Evolutionary conservation across 2,888 invertebrate genomes (phyloP), one percentile per base, ranked within the genome.

Genomic region (Glyphotaelius pellucidus): DNA sequence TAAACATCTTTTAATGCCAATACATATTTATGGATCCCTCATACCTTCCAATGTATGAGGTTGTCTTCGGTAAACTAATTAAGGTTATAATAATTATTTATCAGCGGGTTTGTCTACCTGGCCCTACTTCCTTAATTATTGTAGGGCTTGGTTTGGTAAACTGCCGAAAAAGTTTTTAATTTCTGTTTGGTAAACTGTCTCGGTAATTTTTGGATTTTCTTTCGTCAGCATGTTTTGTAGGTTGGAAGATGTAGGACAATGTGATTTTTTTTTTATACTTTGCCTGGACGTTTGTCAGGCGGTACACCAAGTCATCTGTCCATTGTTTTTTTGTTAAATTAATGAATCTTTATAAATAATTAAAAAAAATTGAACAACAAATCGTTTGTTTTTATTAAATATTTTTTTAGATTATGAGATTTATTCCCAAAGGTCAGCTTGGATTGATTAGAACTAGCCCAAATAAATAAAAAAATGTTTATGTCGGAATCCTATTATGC

Each of bases 181-280:
- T n/a, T 67, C 67, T 67, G 9, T 67, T 67, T n/a, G 7, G 67
- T 67, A 67, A 67, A 67, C 7, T 67, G 67, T 25, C 67, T 67
- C 67, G 52, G 52, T 52, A 52, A 52, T 67, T 31, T 87, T 52
- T 52, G 32, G 14, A 31, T 31, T 86, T 38, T 25, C 12, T 30
- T 42, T 86, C 38, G 47, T 42, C n/a, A 15, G 81, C 31, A 81
- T 81, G 19, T n/a, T 31, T 47, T 19, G 7, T 87, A 19, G 30
- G 42, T 42, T 87, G 30, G 52, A 52, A 15, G 31, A 38, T 19
- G 31, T 42, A 47, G 87, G 31, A 31, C n/a, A 47, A 47, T 47
- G 83, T 38, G 31, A 52, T 87, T 86, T 81, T 52, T n/a, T 47
- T 88, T 90, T 90, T 89, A 89, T 89, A 80, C 79, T 89, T 89